A percentile compares a stretch with the other conserved stretches of the same genome.
Conservation (phyloP, 2,888 invertebrate genomes). For the Plagodis dolabraria region DNA sequence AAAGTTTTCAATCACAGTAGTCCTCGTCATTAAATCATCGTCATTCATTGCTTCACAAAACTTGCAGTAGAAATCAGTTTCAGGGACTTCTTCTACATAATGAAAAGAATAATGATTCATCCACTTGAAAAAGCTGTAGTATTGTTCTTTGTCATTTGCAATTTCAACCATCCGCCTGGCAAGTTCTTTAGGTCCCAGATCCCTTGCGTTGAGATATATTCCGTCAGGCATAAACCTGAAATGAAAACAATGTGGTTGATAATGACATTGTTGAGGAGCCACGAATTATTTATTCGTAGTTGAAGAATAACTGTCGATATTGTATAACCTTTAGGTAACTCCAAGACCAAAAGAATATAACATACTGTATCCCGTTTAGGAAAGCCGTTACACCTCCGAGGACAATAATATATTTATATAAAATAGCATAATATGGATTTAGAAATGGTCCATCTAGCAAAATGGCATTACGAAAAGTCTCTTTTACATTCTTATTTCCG, state of each 20-base stretch:
- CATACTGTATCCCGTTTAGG: no score
- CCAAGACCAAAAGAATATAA: no score
- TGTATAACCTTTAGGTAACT: no score
- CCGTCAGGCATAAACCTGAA: constrained; percentile 53
- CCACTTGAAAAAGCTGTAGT: constrained; percentile 48
- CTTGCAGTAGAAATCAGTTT: constrained; percentile 47
- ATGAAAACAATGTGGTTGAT: neutral
- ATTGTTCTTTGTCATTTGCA: constrained; percentile 39
- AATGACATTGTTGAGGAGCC: no score
- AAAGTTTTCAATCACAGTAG: constrained; percentile 32
- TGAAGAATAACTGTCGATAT: no score
- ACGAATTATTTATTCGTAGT: no score
- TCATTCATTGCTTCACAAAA: constrained; percentile 45
- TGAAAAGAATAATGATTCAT: constrained; percentile 47
- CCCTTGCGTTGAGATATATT: constrained; percentile 44
- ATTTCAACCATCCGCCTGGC: constrained; percentile 44
- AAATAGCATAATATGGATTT: no score
- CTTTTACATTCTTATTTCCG: no score
- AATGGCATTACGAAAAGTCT: no score
- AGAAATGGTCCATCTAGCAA: no score
- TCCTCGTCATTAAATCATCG: constrained; percentile 20
- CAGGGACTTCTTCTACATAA: constrained; percentile 34
- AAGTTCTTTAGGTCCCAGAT: constrained; percentile 34
- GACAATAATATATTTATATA: no score
- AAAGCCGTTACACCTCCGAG: no score